These are phyloP conservation scores for Crotalus viridis DNA, from an alignment of 2,113 vertebrate species.

Conservation along the genomic window DNA sequence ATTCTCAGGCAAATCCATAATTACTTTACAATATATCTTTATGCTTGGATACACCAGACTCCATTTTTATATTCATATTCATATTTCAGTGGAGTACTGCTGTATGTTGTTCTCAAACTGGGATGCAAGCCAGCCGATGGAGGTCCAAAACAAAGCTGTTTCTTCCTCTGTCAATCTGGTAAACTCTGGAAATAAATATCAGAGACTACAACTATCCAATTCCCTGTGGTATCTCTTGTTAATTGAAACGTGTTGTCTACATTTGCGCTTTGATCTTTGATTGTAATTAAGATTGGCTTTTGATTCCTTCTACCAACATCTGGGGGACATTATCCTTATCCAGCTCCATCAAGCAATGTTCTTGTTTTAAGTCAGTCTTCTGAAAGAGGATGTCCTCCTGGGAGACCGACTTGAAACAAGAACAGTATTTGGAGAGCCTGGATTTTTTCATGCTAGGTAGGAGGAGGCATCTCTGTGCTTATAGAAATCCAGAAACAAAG, in stretches of 20 bases:
- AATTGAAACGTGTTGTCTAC: neutral
- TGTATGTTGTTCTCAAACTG: neutral
- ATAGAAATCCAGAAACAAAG: neutral
- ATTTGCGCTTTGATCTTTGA: neutral
- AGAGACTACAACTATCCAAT: neutral
- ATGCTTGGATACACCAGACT: neutral
- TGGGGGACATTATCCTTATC: neutral
- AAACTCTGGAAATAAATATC: neutral
- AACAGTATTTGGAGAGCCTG: neutral
- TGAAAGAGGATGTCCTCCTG: neutral
- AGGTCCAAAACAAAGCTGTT: neutral
- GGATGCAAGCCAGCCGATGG: neutral
- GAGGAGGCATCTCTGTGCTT: neutral
- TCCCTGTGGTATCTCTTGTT: neutral
- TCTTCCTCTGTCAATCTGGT: neutral
- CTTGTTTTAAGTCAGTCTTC: neutral
- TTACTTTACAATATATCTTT: neutral
- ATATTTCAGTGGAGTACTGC: neutral
- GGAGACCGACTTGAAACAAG: neutral
- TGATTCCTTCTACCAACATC: neutral
- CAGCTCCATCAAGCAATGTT: neutral
- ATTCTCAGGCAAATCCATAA: neutral
- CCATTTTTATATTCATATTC: neutral
- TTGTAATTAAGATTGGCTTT: neutral
- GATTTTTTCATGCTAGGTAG: neutral